A percentile compares a stretch with the other conserved stretches of the same genome.
Evolutionary conservation across 1,140 invertebrate species (phyloP).

Genomic region (Ostrea edulis): DNA sequence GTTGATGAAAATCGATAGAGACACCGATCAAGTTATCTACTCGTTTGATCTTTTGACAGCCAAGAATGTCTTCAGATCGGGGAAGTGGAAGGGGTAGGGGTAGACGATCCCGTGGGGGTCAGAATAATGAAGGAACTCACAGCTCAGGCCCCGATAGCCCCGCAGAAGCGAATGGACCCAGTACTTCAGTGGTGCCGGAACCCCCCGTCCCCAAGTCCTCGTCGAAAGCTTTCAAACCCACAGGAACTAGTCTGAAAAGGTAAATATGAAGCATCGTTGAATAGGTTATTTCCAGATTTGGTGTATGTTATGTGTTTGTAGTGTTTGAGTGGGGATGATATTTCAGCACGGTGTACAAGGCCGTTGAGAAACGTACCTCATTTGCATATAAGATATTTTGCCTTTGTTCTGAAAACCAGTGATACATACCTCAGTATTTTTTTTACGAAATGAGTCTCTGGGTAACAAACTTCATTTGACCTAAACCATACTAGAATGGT

Average conservation of each 20-base stretch:
- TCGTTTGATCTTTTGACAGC: conserved; percentile 1
- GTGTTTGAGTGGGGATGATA: conserved; percentile 30
- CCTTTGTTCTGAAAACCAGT: conserved; percentile 40
- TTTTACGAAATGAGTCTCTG: conserved; percentile 3
- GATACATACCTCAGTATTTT: background rate
- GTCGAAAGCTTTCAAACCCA: conserved; percentile 58
- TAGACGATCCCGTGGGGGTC: conserved; percentile 51
- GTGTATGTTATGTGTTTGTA: conserved; percentile 17
- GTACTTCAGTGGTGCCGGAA: conserved; percentile 27
- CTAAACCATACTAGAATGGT: background rate
- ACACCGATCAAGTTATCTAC: conserved; percentile 26
- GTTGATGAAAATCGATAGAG: conserved; percentile 11
- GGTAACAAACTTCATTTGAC: background rate
- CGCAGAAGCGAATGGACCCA: conserved; percentile 45
- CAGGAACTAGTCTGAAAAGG: conserved; percentile 62
- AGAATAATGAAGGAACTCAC: conserved; percentile 24
- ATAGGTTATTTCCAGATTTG: background rate
- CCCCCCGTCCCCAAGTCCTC: conserved; percentile 41
- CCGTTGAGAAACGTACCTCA: conserved; percentile 53
- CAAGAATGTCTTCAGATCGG: conserved; percentile 46
- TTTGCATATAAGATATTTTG: conserved; percentile 66
- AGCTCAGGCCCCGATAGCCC: background rate
- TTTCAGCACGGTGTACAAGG: conserved; percentile 37
- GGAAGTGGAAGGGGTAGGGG: conserved; percentile 50
- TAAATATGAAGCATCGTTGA: conserved; percentile 43